phyloP scores from a whole-genome alignment of 2,113 vertebrate species.

The Chloebia gouldiae region DNA sequence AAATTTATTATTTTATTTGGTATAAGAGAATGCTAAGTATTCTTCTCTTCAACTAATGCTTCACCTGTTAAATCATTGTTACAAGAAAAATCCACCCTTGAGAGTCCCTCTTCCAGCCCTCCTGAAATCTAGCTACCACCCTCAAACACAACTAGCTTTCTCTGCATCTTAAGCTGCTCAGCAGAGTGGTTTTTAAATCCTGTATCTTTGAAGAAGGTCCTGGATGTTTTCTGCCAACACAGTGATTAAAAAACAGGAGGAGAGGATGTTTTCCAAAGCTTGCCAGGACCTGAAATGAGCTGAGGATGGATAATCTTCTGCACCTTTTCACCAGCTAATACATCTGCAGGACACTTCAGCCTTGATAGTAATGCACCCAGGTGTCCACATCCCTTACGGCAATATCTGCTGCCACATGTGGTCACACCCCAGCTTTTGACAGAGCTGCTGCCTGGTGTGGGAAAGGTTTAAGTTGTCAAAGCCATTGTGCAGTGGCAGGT shows the following conservation, averaged over 20 bases:
- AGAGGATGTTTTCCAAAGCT: not conserved
- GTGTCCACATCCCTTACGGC: not conserved
- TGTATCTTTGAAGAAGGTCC: not conserved
- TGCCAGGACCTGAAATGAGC: not conserved
- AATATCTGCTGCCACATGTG: not conserved
- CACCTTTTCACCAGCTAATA: not conserved
- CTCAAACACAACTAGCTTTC: not conserved
- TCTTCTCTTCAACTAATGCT: not conserved
- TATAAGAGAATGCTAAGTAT: not conserved
- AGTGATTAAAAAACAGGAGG: not conserved
- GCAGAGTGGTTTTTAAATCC: not conserved
- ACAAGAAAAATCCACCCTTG: not conserved
- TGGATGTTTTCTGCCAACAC: not conserved
- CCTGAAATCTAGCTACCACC: not conserved
- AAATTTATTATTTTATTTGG: not conserved
- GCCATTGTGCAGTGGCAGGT: not conserved
- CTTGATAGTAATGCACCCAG: fast-evolving
- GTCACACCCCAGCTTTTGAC: not conserved
- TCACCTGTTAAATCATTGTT: not conserved
- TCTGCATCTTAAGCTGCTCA: not conserved
- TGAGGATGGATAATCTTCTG: fast-evolving
- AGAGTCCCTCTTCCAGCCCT: not conserved
- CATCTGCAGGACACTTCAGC: not conserved
- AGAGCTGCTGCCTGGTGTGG: not conserved
- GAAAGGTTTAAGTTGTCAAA: not conserved